Conservation (phyloP, 2,797 vertebrate genomes). For the Siniperca obscura region DNA sequence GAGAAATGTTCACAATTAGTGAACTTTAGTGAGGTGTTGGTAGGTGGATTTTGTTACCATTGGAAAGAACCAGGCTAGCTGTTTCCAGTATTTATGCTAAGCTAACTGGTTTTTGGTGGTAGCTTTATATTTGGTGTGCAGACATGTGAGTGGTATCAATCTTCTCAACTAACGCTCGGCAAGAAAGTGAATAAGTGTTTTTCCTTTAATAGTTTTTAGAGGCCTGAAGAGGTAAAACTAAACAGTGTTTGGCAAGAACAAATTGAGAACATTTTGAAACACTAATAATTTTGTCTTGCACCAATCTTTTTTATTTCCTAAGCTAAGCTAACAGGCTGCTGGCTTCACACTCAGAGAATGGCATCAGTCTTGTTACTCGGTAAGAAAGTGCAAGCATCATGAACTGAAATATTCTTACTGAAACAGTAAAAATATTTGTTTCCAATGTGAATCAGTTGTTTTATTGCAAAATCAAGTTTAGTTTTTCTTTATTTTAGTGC, state of each 20-base stretch:
- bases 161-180: neutral
- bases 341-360: neutral
- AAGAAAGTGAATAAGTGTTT: neutral
- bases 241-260: too few relatives aligned
- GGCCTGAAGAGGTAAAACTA: neutral
- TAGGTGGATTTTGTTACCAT: neutral
- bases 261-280: too few relatives aligned
- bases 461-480: neutral
- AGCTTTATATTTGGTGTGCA: neutral
- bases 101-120: neutral
- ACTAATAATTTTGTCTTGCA: too few relatives aligned
- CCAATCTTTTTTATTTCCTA: neutral
- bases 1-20: neutral
- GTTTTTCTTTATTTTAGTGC: neutral
- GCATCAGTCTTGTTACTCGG: neutral
- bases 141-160: neutral
- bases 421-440: neutral
- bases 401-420: too few relatives aligned
- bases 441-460: neutral
- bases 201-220: too few relatives aligned
- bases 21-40: neutral
- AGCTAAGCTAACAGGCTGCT: constrained; percentile 15
- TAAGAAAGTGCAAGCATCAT: neutral
- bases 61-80: neutral
- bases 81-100: constrained; percentile 13